Percentiles rank a stretch among this genome's conserved stretches.
Evolutionary conservation across 2,113 vertebrate species (phyloP).

Genomic region (Barbus barbus): DNA sequence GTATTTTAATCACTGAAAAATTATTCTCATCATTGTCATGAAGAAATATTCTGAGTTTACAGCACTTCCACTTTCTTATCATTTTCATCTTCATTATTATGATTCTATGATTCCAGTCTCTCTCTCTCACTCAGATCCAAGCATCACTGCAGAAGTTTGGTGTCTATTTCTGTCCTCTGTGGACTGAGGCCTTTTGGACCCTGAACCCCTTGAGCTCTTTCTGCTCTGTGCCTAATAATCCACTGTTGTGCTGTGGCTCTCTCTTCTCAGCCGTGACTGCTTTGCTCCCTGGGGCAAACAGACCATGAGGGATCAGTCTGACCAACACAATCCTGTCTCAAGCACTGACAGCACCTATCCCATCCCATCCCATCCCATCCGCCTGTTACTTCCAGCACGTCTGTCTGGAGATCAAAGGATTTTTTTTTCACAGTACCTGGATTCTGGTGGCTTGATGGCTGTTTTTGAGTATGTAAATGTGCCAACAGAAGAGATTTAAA

Average conservation of each 20-base stretch:
- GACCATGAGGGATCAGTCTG: slow-evolving; percentile 32
- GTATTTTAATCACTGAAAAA: not conserved
- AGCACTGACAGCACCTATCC: not conserved
- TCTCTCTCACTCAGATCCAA: not conserved
- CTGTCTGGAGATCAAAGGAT: slow-evolving; percentile 1
- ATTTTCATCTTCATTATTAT: not conserved
- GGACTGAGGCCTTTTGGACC: slow-evolving; percentile 6
- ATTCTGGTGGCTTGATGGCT: not conserved
- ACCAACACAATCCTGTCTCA: slow-evolving; percentile 24
- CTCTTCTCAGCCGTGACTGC: slow-evolving; percentile 38
- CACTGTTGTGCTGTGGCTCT: slow-evolving; percentile 28
- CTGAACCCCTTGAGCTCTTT: not conserved
- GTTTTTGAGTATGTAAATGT: slow-evolving; percentile 10
- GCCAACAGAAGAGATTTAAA: not conserved
- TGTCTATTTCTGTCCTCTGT: slow-evolving; percentile 35
- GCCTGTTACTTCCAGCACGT: not conserved
- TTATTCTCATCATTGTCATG: not conserved
- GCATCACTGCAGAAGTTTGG: not conserved
- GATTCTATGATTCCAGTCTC: slow-evolving; percentile 6
- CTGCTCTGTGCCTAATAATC: slow-evolving; percentile 32
- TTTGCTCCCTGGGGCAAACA: slow-evolving; percentile 18
- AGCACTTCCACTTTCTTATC: not conserved
- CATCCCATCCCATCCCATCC: not conserved
- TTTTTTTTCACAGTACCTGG: not conserved
- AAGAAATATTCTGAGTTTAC: not conserved